Evolutionary conservation across 2,888 invertebrate genomes (phyloP).

Genomic region (Aricia artaxerxes): DNA sequence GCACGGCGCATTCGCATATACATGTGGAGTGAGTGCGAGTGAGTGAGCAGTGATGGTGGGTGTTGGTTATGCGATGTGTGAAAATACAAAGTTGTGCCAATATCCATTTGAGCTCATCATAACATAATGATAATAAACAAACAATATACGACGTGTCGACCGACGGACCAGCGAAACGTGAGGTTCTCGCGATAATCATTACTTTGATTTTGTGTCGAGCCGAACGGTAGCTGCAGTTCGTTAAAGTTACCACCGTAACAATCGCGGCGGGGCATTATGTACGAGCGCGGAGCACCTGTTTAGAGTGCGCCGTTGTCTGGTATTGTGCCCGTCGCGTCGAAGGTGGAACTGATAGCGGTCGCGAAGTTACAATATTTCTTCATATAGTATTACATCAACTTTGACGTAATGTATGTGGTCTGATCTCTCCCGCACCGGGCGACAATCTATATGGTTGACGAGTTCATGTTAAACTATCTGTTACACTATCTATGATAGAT

Average conservation of each 20-base stretch:
- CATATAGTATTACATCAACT: neutral
- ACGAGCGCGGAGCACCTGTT: too few relatives aligned
- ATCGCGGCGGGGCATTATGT: too few relatives aligned
- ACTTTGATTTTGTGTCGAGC: neutral
- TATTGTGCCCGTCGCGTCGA: too few relatives aligned
- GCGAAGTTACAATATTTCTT: neutral
- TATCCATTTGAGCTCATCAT: too few relatives aligned
- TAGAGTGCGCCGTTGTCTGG: too few relatives aligned
- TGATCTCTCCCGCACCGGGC: neutral
- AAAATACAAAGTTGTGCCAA: too few relatives aligned
- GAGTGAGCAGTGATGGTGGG: too few relatives aligned
- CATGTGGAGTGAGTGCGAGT: too few relatives aligned
- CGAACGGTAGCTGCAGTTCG: slow-evolving; percentile 15
- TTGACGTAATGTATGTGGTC: neutral
- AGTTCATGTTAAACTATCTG: neutral
- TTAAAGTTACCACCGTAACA: neutral
- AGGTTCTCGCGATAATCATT: neutral
- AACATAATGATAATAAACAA: neutral
- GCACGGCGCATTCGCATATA: too few relatives aligned
- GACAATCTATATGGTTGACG: neutral
- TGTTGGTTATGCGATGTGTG: slow-evolving; percentile 40
- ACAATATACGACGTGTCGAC: slow-evolving; percentile 11
- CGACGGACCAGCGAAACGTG: slow-evolving; percentile 23
- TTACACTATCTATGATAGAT: neutral
- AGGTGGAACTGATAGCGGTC: too few relatives aligned